Evolutionary conservation across 2,113 vertebrate genomes (phyloP), one percentile per base, ranked within the genome.

Genomic region (Salminus brasiliensis): DNA sequence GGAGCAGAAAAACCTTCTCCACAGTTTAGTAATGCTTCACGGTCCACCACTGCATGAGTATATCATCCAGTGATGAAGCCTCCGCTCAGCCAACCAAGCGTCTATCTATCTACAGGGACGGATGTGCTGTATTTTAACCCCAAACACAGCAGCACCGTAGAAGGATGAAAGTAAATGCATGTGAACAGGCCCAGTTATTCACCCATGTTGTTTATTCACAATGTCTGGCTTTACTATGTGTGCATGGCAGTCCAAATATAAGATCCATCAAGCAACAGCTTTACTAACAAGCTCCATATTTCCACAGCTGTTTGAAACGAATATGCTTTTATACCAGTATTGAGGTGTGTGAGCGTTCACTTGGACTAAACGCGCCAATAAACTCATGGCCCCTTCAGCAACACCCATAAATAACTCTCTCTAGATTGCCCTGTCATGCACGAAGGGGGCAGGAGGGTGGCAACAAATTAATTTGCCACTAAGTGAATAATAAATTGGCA

Each of bases 211-310:
- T 85, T 87, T 85, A 79, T n/a, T n/a, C n/a, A n/a, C n/a, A 78
- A 84, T 53, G 21, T 71, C 66, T 81, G 30, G 66, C n/a, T 57
- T 76, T 29, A 63, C 53, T 76, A 49, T 70, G 74, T 65, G 39
- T 82, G 78, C 69, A 66, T 81, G 62, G 63, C 36, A 53, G 25
- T 65, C 49, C 65, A 84, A 86, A 86, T 76, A 86, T 66, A 79
- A 74, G 69, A 84, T 84, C 52, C 67, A 60, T 83, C 70, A 81
- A 63, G 9, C 59, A 66, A 66, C 12, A 18, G 47, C 70, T 66
- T 82, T n/a, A 45, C 34, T 83, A 71, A 74, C 53, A 68, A 62
- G 57, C 62, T 59, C 23, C 16, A 39, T 25, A 25, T 68, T 81
- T 57, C 1, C 8, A 49, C 49, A 30, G 52, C 66, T 36, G 53